Percentiles rank a stretch among this genome's conserved stretches.
phyloP scores from a whole-genome alignment of 2,113 vertebrate genomes.

The Dascyllus trimaculatus region DNA sequence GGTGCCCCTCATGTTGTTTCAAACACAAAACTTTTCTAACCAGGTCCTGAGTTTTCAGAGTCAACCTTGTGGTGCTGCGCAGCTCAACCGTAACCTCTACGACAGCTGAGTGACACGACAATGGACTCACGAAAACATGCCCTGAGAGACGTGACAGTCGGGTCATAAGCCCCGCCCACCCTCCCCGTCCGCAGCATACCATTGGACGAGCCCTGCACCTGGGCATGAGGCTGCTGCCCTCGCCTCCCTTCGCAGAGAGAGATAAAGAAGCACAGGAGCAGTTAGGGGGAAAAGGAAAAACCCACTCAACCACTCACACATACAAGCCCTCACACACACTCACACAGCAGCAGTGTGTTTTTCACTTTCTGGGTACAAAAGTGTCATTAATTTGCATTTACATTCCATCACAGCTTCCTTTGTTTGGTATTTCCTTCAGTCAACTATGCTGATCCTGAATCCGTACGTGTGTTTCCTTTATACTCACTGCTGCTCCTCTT shows the following conservation, averaged over 20 bases:
- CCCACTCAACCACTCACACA: slow-evolving; percentile 29
- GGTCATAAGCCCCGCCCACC: slow-evolving; percentile 74
- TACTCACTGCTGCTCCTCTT: slow-evolving; percentile 98
- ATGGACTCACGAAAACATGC: slow-evolving; percentile 80
- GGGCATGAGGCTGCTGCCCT: slow-evolving; percentile 82
- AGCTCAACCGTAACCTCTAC: slow-evolving; percentile 62
- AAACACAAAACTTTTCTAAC: slow-evolving; percentile 3
- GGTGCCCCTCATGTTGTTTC: slow-evolving; percentile 6
- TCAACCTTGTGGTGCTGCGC: slow-evolving; percentile 55
- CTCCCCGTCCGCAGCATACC: slow-evolving; percentile 79
- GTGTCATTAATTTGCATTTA: neutral
- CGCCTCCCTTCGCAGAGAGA: slow-evolving; percentile 82
- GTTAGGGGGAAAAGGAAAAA: slow-evolving; percentile 67
- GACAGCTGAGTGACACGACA: slow-evolving; percentile 67
- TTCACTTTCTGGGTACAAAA: neutral
- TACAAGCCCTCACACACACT: slow-evolving; percentile 14
- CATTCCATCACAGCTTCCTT: too few relatives aligned
- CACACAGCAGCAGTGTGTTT: slow-evolving; percentile 5
- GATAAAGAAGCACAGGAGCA: slow-evolving; percentile 73
- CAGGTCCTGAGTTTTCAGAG: slow-evolving; percentile 15
- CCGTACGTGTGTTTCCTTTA: neutral
- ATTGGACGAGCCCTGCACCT: slow-evolving; percentile 83
- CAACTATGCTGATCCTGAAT: neutral
- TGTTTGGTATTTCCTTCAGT: neutral
- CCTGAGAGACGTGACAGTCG: slow-evolving; percentile 64